A percentile compares a stretch with the other conserved stretches of the same genome.
Evolutionary conservation across 2,888 invertebrate genomes (phyloP).

Genomic region (Apamea epomidion): DNA sequence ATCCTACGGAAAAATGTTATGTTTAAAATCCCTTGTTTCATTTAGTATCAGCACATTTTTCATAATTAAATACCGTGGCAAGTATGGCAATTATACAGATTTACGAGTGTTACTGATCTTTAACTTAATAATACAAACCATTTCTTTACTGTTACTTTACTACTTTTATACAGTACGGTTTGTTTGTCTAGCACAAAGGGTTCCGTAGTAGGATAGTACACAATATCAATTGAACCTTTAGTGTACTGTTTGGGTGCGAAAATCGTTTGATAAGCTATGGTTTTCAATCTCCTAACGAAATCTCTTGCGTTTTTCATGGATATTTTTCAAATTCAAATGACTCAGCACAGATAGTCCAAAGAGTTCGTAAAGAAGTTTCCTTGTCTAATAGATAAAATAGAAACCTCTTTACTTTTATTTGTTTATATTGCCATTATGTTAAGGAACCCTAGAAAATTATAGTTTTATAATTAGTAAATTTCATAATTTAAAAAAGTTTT

Average conservation of each 20-base stretch:
- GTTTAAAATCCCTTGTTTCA: not conserved
- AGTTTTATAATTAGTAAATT: no score
- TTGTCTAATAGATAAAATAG: no score
- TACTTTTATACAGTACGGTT: not conserved
- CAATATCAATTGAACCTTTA: not conserved
- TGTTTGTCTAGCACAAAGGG: not conserved
- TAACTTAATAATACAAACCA: slow-evolving; percentile 14
- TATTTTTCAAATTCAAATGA: no score
- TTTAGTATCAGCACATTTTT: not conserved
- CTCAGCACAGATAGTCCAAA: no score
- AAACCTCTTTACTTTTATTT: no score
- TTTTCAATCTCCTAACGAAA: no score
- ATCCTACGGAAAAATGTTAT: not conserved
- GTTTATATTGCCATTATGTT: no score
- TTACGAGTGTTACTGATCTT: slow-evolving; percentile 13
- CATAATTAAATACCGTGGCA: slow-evolving; percentile 10
- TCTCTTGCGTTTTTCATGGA: no score
- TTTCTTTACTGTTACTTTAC: not conserved
- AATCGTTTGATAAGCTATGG: no score
- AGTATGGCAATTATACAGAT: slow-evolving; percentile 13
- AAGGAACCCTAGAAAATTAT: no score
- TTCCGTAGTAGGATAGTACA: not conserved
- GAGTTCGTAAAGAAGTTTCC: no score
- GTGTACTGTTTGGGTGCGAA: no score
- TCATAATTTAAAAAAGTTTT: not conserved